Percentiles rank a stretch among this genome's conserved stretches.
Evolutionary conservation across 2,888 invertebrate species (phyloP).

Genomic region (Chelonus formosanus): DNA sequence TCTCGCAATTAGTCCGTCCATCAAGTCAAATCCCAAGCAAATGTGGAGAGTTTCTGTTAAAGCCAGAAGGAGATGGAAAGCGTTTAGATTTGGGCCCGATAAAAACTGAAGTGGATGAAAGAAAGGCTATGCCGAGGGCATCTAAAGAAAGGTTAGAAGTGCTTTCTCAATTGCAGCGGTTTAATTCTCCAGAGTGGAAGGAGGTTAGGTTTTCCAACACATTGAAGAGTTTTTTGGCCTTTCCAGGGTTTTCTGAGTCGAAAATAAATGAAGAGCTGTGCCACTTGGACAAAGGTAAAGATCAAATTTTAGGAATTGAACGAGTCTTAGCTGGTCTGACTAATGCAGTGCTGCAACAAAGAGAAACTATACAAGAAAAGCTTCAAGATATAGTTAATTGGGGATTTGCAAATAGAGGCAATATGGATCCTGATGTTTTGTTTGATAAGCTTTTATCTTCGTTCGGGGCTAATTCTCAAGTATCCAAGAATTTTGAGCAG

Average conservation of each 20-base stretch:
- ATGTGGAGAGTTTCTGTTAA: background rate
- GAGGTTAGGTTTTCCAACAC: slow-evolving; percentile 35
- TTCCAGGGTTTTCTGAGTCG: slow-evolving; percentile 34
- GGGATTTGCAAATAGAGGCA: slow-evolving; percentile 24
- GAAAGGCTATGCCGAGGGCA: slow-evolving; percentile 13
- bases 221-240: slow-evolving; percentile 31
- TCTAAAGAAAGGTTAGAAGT: slow-evolving; percentile 13
- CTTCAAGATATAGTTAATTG: slow-evolving; percentile 33
- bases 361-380: slow-evolving; percentile 20
- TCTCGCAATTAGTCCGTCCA: too few species aligned
- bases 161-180: slow-evolving; percentile 30
- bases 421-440: slow-evolving; percentile 24
- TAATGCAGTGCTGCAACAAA: slow-evolving; percentile 33
- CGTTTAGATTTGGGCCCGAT: background rate
- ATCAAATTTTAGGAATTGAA: slow-evolving; percentile 27
- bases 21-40: background rate
- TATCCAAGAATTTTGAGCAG: slow-evolving; percentile 35
- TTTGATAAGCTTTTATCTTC: slow-evolving; percentile 21
- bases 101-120: slow-evolving; percentile 14
- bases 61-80: background rate
- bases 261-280: slow-evolving; percentile 45
- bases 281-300: slow-evolving; percentile 29
- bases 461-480: slow-evolving; percentile 32
- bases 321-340: slow-evolving; percentile 28
- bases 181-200: slow-evolving; percentile 34